Conservation (phyloP, 2,113 vertebrate genomes). For the Nyctibius bracteatus region DNA sequence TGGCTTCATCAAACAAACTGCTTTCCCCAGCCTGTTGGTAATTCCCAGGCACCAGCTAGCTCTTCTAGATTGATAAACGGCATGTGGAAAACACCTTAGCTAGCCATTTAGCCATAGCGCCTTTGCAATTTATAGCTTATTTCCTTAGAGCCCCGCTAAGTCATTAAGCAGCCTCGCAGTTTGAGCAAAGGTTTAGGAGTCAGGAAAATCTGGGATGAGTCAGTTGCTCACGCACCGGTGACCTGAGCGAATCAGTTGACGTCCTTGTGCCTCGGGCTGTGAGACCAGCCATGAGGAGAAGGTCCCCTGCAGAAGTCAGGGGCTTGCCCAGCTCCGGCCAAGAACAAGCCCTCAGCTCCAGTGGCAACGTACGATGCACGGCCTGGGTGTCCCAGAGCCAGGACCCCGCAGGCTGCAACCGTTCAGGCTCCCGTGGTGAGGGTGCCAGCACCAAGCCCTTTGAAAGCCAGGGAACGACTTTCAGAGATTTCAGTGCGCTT, state of each 20-base stretch:
- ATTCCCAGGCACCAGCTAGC: background rate
- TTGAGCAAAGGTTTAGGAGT: conserved; percentile 15
- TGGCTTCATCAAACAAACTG: background rate
- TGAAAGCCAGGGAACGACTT: background rate
- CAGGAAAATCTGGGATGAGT: conserved; percentile 26
- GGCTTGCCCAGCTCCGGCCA: background rate
- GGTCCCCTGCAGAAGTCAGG: background rate
- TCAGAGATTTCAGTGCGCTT: background rate
- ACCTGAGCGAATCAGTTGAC: conserved; percentile 9
- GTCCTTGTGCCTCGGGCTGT: background rate
- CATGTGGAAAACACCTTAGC: background rate
- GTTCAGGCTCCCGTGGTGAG: background rate
- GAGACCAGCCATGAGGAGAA: background rate
- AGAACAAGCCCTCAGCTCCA: background rate
- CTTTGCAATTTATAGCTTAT: background rate
- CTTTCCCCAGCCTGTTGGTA: background rate
- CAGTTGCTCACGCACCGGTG: background rate
- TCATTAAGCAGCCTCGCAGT: conserved; percentile 6
- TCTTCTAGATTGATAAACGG: background rate
- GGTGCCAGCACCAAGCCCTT: background rate
- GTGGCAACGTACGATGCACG: rapidly evolving
- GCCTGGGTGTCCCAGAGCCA: background rate
- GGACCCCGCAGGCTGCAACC: background rate
- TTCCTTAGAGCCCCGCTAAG: background rate
- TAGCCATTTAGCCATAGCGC: background rate